These are phyloP conservation scores for Rhogogaster chlorosoma DNA, from an alignment of 2,888 invertebrate genomes.

Conservation along the genomic window DNA sequence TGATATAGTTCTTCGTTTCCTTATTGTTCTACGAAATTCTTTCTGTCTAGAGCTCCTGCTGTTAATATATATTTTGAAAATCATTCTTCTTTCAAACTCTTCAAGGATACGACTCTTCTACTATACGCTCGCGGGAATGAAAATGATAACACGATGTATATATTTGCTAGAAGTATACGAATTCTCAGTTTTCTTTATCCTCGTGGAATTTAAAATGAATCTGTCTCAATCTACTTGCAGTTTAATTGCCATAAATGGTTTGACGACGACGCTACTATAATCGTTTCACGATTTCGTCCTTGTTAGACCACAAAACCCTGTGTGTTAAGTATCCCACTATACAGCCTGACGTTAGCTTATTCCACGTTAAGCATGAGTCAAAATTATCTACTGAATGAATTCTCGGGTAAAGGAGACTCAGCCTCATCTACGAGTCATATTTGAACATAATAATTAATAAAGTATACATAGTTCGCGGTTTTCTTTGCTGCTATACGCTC, in stretches of 20 bases:
- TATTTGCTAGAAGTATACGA: background rate
- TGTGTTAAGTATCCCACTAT: background rate
- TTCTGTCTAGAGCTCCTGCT: background rate
- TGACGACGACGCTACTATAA: background rate
- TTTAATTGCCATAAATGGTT: conserved; percentile 39
- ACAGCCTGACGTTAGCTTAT: background rate
- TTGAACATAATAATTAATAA: background rate
- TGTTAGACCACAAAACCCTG: conserved; percentile 14
- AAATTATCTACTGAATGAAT: conserved; percentile 2
- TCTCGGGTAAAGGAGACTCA: background rate
- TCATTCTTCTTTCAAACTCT: too few relatives aligned
- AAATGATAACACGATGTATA: background rate
- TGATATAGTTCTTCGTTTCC: background rate
- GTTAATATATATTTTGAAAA: too few relatives aligned
- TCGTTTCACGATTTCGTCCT: conserved; percentile 28
- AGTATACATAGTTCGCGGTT: background rate
- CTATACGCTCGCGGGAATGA: background rate
- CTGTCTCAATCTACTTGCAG: background rate
- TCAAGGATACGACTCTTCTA: too few relatives aligned
- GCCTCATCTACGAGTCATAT: background rate
- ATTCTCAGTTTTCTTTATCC: background rate
- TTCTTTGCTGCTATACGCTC: background rate
- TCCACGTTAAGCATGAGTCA: conserved; percentile 19
- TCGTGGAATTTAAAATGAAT: background rate
- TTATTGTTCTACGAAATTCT: background rate